These are phyloP conservation scores for Brienomyrus longianalis DNA, from an alignment of 2,113 vertebrate genomes.

Conservation along the genomic window DNA sequence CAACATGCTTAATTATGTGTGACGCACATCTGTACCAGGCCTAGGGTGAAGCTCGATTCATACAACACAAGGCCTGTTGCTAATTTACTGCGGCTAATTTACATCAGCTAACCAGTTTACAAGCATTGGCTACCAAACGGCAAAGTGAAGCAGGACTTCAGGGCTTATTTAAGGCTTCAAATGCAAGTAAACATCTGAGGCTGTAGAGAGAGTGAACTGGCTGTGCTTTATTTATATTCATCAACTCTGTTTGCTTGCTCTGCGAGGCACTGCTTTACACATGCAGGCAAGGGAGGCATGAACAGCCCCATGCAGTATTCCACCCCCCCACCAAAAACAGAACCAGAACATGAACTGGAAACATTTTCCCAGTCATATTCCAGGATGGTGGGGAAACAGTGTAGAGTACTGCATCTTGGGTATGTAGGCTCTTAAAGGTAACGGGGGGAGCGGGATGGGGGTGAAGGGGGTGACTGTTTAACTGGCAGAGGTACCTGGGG, in stretches of 20 bases:
- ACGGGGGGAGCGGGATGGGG: neutral
- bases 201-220: neutral
- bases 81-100: neutral
- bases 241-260: neutral
- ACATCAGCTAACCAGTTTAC: neutral
- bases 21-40: neutral
- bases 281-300: neutral
- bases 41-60: neutral
- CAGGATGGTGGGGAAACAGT: neutral
- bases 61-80: neutral
- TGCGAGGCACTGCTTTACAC: neutral
- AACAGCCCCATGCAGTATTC: neutral
- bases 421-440: neutral
- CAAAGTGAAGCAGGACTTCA: neutral
- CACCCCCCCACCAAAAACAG: neutral
- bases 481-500: neutral
- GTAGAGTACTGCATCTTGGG: neutral
- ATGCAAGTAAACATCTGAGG: neutral
- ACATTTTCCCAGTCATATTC: neutral
- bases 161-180: neutral
- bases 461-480: slow-evolving; percentile 8
- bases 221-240: neutral
- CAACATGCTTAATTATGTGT: neutral
- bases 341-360: neutral
- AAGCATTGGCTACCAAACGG: neutral